phyloP scores from a whole-genome alignment of 2,113 vertebrate species.

The Microcebus tavaratra region DNA sequence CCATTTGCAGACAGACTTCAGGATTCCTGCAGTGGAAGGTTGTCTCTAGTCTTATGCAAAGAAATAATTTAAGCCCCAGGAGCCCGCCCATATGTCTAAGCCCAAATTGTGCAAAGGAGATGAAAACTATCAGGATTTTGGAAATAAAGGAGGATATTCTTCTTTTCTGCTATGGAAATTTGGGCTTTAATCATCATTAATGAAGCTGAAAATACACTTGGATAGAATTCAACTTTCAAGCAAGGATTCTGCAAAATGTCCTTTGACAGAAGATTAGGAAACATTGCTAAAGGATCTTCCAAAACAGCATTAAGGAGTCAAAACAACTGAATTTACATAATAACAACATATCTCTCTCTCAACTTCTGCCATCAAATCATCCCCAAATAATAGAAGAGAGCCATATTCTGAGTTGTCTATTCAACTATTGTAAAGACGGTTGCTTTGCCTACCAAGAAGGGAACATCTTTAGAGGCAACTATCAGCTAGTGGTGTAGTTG shows the following conservation, averaged over 20 bases:
- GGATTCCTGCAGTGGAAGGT: slow-evolving; percentile 20
- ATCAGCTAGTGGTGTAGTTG: slow-evolving; percentile 40
- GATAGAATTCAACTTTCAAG: slow-evolving; percentile 56
- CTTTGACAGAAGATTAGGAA: slow-evolving; percentile 51
- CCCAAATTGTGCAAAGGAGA: slow-evolving; percentile 35
- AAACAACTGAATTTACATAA: slow-evolving; percentile 66
- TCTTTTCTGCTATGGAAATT: slow-evolving; percentile 24
- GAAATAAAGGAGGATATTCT: not conserved
- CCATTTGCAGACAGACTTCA: slow-evolving; percentile 25
- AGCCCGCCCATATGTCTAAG: not conserved
- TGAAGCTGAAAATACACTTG: slow-evolving; percentile 34
- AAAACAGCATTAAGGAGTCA: slow-evolving; percentile 22
- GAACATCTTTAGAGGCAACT: slow-evolving; percentile 23
- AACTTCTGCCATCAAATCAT: slow-evolving; percentile 27
- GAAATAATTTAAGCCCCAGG: slow-evolving; percentile 23
- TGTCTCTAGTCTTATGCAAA: slow-evolving; percentile 39
- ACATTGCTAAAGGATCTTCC: slow-evolving; percentile 23
- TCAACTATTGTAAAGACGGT: slow-evolving; percentile 63
- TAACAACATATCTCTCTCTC: not conserved
- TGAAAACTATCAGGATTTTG: slow-evolving; percentile 31
- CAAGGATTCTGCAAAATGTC: slow-evolving; percentile 18
- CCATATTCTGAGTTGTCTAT: slow-evolving; percentile 32
- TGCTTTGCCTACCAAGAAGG: slow-evolving; percentile 32
- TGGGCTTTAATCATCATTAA: slow-evolving; percentile 28
- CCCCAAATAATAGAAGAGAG: slow-evolving; percentile 48